Evolutionary conservation across 2,888 invertebrate species (phyloP).

Genomic region (Mesorhabditis spiculigera): DNA sequence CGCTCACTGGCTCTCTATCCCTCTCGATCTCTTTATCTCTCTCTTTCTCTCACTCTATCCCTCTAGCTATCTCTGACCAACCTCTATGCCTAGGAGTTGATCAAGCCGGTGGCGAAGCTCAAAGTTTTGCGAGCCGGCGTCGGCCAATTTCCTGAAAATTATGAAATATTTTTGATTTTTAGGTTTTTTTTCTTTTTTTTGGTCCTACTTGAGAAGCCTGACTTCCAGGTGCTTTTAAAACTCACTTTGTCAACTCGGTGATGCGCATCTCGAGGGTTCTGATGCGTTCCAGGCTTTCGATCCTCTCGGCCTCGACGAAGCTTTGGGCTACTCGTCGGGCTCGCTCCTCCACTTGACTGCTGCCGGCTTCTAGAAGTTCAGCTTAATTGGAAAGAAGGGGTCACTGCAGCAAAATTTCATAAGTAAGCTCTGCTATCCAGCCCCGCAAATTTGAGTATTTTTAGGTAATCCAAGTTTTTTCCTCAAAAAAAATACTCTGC

Average conservation of each 20-base stretch:
- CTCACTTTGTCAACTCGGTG: background rate
- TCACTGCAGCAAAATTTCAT: no score
- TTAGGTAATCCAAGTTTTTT: no score
- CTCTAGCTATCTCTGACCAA: background rate
- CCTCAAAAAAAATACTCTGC: no score
- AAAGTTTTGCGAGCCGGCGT: constrained; percentile 2
- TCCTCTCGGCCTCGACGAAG: constrained; percentile 6
- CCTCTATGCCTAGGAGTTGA: background rate
- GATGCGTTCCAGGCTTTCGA: constrained; percentile 1
- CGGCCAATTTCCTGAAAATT: constrained; percentile 2
- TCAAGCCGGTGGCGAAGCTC: constrained; percentile 2
- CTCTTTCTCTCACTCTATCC: no score
- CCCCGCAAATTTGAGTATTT: no score
- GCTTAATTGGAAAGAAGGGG: no score
- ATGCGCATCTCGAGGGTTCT: background rate
- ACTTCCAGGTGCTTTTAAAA: background rate
- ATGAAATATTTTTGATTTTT: background rate
- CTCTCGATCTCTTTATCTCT: no score
- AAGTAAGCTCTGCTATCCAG: no score
- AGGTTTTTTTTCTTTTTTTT: no score
- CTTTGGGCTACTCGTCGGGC: background rate
- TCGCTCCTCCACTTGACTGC: constrained; percentile 1
- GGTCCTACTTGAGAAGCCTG: no score
- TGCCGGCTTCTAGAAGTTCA: background rate
- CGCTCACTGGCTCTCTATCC: no score